Evolutionary conservation across 2,888 invertebrate species (phyloP), one percentile per base, ranked within the genome.

Genomic region (Trissoscelio sp.): DNA sequence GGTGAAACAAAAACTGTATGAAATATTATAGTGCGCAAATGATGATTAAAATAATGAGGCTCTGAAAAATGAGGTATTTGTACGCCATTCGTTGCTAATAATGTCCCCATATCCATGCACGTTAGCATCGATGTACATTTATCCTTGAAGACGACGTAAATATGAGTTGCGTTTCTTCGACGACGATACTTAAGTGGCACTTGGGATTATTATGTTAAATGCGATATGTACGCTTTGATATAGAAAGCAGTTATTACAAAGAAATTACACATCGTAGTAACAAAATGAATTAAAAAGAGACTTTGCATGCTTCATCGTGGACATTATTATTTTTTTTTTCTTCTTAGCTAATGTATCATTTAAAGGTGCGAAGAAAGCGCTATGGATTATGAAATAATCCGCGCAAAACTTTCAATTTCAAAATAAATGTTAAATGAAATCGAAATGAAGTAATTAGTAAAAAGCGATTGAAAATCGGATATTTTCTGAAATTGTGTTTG

Each of bases 191-290:
- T 55, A 69, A 55, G 18, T 44, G 42, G 37, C 24, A 57, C 37
- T 46, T 58, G 46, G 44, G 57, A 42, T 67, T 67, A 58, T 70
- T 58, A 70, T 70, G 46, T 46, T 70, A 70, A 70, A 48, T 70
- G 37, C 37, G 16, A 34, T 48, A 58, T 46, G 57, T 22, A 58
- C 46, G 37, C 69, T 70, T 57, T 57, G 34, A 46, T 70, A 70
- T 58, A 58, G 48, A 70, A 70, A 70, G 69, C 16, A 31, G 57
- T 58, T 58, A 58, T 70, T 70, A 57, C 31, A 20, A 16, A 46
- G 31, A 58, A 58, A 70, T 70, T 70, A 48, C 34, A 55, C 18
- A 24, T 22, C 46, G 37, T 24, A 22, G 9, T 7, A 24, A 55
- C 55, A 58, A 70, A 70, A 70, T 58, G 16, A 58, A 48, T 58